A percentile compares a stretch with the other conserved stretches of the same genome.
Evolutionary conservation across 2,888 invertebrate genomes (phyloP).

Genomic region (Atethmia centrago): DNA sequence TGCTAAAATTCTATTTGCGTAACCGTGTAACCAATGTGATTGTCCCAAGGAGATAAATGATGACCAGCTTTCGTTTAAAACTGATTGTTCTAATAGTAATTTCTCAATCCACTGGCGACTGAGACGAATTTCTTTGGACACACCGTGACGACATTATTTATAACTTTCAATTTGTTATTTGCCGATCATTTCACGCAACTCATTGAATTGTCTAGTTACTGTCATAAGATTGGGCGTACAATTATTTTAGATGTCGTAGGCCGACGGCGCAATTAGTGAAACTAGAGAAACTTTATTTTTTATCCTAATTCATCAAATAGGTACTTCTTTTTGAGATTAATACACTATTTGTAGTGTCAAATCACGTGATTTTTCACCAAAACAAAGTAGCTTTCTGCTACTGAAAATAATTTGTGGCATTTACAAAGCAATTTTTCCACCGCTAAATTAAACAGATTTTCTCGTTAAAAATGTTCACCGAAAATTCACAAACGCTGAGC

Average conservation of each 20-base stretch:
- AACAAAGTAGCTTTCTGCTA: not conserved
- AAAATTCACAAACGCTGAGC: constrained; percentile 18
- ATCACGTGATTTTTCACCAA: not conserved
- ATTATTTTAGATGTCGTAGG: constrained; percentile 44
- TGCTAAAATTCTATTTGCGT: constrained; percentile 68
- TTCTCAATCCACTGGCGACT: constrained; percentile 80
- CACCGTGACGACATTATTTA: constrained; percentile 76
- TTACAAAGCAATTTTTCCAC: not conserved
- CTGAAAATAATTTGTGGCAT: not conserved
- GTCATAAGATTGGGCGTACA: constrained; percentile 45
- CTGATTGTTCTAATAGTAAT: constrained; percentile 84
- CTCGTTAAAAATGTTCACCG: constrained; percentile 6
- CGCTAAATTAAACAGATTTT: not conserved
- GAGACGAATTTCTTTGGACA: constrained; percentile 81
- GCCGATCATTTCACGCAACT: constrained; percentile 61
- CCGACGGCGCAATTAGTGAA: constrained; percentile 43
- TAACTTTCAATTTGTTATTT: constrained; percentile 74
- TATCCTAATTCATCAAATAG: not conserved
- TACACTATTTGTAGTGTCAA: not conserved
- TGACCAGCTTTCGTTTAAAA: constrained; percentile 80
- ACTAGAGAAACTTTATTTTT: not conserved
- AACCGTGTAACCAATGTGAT: constrained; percentile 77
- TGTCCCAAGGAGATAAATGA: constrained; percentile 82
- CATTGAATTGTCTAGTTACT: constrained; percentile 61
- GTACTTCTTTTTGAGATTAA: constrained; percentile 6